Evolutionary conservation across 2,888 invertebrate genomes (phyloP).

Genomic region (Hermaeophaga mercurialis): DNA sequence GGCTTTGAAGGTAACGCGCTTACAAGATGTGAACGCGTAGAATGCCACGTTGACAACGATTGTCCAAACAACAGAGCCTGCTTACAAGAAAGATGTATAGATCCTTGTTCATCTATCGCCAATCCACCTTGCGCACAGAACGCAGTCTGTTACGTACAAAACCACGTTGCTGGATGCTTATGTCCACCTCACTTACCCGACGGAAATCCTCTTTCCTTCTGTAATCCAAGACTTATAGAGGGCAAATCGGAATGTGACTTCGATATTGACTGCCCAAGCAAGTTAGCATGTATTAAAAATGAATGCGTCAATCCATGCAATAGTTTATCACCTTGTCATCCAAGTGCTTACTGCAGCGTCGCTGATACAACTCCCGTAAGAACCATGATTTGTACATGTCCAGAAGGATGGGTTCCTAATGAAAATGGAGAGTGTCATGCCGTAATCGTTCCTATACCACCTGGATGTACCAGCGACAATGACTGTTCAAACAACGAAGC

Average conservation of each 20-base stretch:
- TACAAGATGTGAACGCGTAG: slow-evolving; percentile 74
- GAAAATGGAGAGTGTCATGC: slow-evolving; percentile 78
- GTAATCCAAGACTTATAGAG: slow-evolving; percentile 61
- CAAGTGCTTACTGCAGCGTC: slow-evolving; percentile 78
- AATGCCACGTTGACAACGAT: slow-evolving; percentile 79
- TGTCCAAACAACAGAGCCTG: slow-evolving; percentile 80
- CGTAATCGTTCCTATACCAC: slow-evolving; percentile 69
- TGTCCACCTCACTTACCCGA: slow-evolving; percentile 80
- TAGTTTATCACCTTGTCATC: slow-evolving; percentile 76
- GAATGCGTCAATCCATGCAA: slow-evolving; percentile 80
- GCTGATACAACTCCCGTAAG: slow-evolving; percentile 84
- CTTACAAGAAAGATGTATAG: slow-evolving; percentile 72
- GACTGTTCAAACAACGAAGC: slow-evolving; percentile 81
- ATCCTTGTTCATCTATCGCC: slow-evolving; percentile 73
- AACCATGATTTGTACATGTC: slow-evolving; percentile 87
- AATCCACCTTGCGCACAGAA: slow-evolving; percentile 81
- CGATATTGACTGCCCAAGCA: slow-evolving; percentile 81
- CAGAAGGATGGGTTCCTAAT: slow-evolving; percentile 82
- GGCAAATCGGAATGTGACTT: slow-evolving; percentile 73
- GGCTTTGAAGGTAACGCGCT: slow-evolving; percentile 83
- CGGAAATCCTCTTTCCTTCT: slow-evolving; percentile 81
- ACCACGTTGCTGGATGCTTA: slow-evolving; percentile 80
- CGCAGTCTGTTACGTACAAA: slow-evolving; percentile 79
- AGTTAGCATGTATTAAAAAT: slow-evolving; percentile 79
- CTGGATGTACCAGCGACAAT: slow-evolving; percentile 78